Percentiles rank a stretch among this genome's conserved stretches.
Conservation (phyloP, 2,888 invertebrate species). For the Odontomyia ornata region DNA sequence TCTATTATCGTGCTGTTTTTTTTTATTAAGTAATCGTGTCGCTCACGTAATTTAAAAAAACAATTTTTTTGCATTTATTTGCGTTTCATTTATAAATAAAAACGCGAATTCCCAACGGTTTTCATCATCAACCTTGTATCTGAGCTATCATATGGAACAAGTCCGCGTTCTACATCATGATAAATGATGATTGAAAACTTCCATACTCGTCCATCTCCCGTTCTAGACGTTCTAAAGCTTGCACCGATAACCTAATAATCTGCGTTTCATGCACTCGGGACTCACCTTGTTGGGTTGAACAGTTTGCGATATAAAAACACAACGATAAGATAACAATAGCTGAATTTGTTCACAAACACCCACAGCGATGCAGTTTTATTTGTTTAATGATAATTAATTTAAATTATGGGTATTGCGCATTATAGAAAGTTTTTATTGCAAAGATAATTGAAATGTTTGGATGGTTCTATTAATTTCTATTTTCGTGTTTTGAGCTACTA, state of each 20-base stretch:
- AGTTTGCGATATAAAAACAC: neutral
- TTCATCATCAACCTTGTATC: neutral
- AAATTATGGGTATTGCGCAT: neutral
- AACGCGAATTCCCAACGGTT: neutral
- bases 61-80: too few species aligned
- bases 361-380: neutral
- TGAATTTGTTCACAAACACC: neutral
- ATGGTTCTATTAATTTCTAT: too few species aligned
- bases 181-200: constrained; percentile 26
- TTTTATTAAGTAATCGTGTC: too few species aligned
- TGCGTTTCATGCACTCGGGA: neutral
- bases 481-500: too few species aligned
- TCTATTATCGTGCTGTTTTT: too few species aligned
- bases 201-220: neutral
- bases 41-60: too few species aligned
- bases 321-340: neutral
- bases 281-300: neutral
- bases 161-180: neutral
- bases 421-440: too few species aligned
- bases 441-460: too few species aligned
- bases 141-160: neutral
- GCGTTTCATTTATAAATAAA: neutral
- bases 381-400: neutral
- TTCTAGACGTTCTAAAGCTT: neutral
- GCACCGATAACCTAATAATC: neutral